Evolutionary conservation across 2,888 invertebrate species (phyloP), one percentile per base, ranked within the genome.

Genomic region (Noctua comes): DNA sequence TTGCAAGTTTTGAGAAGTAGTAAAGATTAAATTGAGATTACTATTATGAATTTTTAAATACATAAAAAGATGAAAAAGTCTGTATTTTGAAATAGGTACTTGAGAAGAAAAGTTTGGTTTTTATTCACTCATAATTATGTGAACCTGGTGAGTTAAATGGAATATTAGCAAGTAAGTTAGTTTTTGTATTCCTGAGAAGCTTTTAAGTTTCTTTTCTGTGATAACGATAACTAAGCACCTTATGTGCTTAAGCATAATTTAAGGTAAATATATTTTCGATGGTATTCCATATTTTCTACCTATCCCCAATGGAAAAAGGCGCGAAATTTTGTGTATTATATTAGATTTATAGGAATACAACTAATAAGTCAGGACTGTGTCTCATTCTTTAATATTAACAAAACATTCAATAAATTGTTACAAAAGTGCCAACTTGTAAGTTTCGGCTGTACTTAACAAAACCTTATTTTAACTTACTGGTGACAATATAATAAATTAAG

Each of bases 351-450:
- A 36, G 62, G 36, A 62, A 48, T 27, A 48, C 5, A 75, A 40
- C 0, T n/a, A 77, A 72, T 48, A 82, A 65, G 13, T 46, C 68
- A 43, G 64, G 6, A 57, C 10, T 31, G 75, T 72, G 59, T 83
- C 68, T 78, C 77, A 84, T 80, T 66, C 80, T 86, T 88, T 84
- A 88, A 87, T 85, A 62, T 77, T 79, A 83, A 80, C 76, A 80
- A 82, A 77, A 82, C 68, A 80, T 68, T 68, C 51, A 62, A 66
- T 77, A 70, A 76, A 80, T 73, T 77, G 62, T 79, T 85, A 84
- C 74, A 86, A 76, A 64, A 70, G 31, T 74, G 43, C 54, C 77
- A 81, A 76, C 72, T 68, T 73, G n/a, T 77, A 1, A 71, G 66
- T 75, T 75, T 74, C 5, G n/a, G 66, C 68, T 48, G 36, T 51